A percentile compares a stretch with the other conserved stretches of the same genome.
phyloP scores from a whole-genome alignment of 2,113 vertebrate species.

The Poeciliopsis occidentalis region DNA sequence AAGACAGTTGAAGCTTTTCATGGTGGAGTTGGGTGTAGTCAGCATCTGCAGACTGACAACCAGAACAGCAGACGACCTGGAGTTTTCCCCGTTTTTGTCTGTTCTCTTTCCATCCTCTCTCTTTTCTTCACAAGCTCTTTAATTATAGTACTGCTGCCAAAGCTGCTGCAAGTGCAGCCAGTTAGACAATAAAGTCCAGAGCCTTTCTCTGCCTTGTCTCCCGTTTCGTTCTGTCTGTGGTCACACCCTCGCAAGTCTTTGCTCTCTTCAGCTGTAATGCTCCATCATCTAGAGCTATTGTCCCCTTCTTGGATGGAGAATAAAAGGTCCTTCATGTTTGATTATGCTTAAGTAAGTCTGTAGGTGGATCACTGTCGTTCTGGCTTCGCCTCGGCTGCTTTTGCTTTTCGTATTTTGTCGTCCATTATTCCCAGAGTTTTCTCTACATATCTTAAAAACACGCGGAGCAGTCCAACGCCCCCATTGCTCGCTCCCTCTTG shows the following conservation, averaged over 20 bases:
- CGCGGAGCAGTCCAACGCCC: constrained; percentile 12
- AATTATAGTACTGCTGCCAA: constrained; percentile 65
- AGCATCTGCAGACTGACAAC: constrained; percentile 39
- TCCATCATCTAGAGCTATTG: constrained; percentile 19
- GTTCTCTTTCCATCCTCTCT: constrained; percentile 41
- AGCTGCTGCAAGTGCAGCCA: constrained; percentile 72
- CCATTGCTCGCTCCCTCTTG: constrained; percentile 27
- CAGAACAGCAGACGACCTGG: constrained; percentile 40
- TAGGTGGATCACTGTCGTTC: constrained; percentile 28
- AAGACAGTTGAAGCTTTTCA: constrained; percentile 9
- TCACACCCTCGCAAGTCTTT: constrained; percentile 57
- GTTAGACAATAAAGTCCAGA: constrained; percentile 74
- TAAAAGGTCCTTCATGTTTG: constrained; percentile 4
- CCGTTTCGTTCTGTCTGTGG: background rate
- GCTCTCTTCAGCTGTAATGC: constrained; percentile 22
- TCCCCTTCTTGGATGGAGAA: constrained; percentile 25
- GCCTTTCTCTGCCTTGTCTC: constrained; percentile 40
- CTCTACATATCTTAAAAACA: constrained; percentile 10
- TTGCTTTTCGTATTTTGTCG: constrained; percentile 6
- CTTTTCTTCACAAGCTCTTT: constrained; percentile 54
- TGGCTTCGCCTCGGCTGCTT: constrained; percentile 40
- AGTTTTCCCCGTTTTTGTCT: constrained; percentile 21
- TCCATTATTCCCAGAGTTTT: constrained; percentile 11
- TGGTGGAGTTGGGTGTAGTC: constrained; percentile 41
- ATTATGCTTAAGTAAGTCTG: constrained; percentile 10